phyloP scores from a whole-genome alignment of 2,888 invertebrate species.

The Ctenicera cuprea region DNA sequence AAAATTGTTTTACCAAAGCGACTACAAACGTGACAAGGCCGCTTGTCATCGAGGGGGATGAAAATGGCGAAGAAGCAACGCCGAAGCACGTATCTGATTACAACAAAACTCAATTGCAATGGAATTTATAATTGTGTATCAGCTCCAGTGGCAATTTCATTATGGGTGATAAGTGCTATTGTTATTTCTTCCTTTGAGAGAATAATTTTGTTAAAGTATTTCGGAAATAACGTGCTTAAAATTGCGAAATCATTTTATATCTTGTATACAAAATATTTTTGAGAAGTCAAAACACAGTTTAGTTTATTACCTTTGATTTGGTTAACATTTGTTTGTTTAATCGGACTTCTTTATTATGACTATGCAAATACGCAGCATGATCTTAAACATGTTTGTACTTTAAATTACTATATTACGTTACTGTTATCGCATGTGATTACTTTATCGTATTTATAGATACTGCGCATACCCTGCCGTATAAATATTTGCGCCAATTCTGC shows the following conservation, averaged over 20 bases:
- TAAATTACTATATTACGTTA: neutral
- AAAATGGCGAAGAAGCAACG: constrained; percentile 55
- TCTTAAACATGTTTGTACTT: neutral
- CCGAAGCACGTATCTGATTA: constrained; percentile 61
- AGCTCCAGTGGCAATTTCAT: constrained; percentile 66
- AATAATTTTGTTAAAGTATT: neutral
- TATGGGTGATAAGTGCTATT: constrained; percentile 60
- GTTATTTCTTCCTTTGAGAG: constrained; percentile 10
- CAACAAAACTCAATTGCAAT: constrained; percentile 68
- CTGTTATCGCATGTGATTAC: neutral
- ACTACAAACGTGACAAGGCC: constrained; percentile 5
- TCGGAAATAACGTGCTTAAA: neutral
- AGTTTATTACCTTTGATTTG: no score
- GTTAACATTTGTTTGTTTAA: no score
- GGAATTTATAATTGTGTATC: constrained; percentile 68
- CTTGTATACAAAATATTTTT: no score
- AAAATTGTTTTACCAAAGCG: constrained; percentile 3
- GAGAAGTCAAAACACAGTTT: no score
- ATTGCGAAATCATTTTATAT: neutral
- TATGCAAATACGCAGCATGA: neutral
- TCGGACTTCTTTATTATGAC: no score
- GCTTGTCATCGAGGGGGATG: constrained; percentile 40
- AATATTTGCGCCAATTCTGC: neutral
- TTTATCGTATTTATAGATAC: neutral
- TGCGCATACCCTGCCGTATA: neutral